Percentiles rank a stretch among this genome's conserved stretches.
Evolutionary conservation across 2,888 invertebrate species (phyloP).

Genomic region (Drosophila recens): DNA sequence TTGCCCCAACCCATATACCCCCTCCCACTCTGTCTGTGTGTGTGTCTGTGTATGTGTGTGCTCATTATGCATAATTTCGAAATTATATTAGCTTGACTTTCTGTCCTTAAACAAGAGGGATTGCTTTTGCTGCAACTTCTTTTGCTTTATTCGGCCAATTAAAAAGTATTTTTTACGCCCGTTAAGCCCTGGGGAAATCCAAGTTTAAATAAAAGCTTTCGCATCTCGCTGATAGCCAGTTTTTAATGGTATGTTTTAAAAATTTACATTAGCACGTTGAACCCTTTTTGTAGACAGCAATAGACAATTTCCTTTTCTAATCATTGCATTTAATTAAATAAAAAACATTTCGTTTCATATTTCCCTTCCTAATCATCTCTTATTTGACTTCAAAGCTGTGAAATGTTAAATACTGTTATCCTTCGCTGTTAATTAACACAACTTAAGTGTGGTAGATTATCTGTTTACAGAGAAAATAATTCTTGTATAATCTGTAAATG

Average conservation of each 20-base stretch:
- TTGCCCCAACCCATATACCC: conserved; percentile 29
- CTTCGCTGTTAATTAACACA: neutral
- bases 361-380: neutral
- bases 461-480: neutral
- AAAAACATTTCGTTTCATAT: neutral
- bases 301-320: conserved; percentile 2
- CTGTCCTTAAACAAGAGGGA: conserved; percentile 31
- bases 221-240: neutral
- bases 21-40: conserved; percentile 1
- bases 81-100: conserved; percentile 50
- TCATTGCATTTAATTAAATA: neutral
- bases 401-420: neutral
- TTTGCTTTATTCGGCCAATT: conserved; percentile 38
- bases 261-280: conserved; percentile 20
- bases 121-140: conserved; percentile 3
- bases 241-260: neutral
- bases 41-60: conserved; percentile 7
- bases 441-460: neutral
- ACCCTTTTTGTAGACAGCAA: conserved; percentile 11
- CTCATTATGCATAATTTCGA: conserved; percentile 57
- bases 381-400: neutral
- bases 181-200: conserved; percentile 9
- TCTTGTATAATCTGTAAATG: neutral
- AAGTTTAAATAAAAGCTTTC: neutral
- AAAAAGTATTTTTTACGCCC: conserved; percentile 27